Base-by-base conservation (phyloP, 2,888 invertebrate species). In the Heliconius aoede region DNA sequence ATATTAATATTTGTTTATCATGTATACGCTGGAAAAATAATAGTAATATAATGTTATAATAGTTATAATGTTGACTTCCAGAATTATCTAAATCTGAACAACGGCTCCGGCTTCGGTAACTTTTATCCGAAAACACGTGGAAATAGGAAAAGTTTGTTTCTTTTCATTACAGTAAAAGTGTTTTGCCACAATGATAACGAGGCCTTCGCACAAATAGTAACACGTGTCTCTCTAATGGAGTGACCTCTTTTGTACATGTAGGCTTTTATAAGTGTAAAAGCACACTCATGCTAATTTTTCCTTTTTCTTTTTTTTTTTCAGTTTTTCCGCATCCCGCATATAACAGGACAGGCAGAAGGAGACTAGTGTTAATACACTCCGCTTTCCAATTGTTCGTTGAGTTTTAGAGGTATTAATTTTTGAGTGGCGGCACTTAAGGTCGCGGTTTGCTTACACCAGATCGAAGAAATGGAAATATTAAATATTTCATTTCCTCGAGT, bases 191-290 rank as follows among this genome's bases (percentile, higher is more conserved):
- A 72, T 36, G 85, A 85, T 89, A 90, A 89, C 88, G 84, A 90
- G 88, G 85, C 90, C 90, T 89, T 81, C 84, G 79, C 83, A 82
- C 86, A 88, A 89, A 89, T 85, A 88, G 86, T 86, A 86, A 87
- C 87, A 87, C 86, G 88, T 89, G 87, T 88, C 85, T 80, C 74
- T 83, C 86, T 80, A 79, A 79, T 76, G 76, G 76, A 78, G 68
- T 77, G 75, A 76, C 78, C 69, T 76, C 77, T 72, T 67, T 32
- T 69, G 40, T 64, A 64, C 55, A 26, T 61, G 26, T 51, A 46
- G 73, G 26, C 75, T 69, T 73, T 30, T 68, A 40, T 30, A 13
- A 46, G 21, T 46, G 21, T 46, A 46, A 46, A 46, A 21, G 46
- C 46, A 55, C 5, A 40, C 5, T 24, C 60, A 3, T n/a, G 11